Evolutionary conservation across 2,888 invertebrate species (phyloP).

Genomic region (Serripes groenlandicus): DNA sequence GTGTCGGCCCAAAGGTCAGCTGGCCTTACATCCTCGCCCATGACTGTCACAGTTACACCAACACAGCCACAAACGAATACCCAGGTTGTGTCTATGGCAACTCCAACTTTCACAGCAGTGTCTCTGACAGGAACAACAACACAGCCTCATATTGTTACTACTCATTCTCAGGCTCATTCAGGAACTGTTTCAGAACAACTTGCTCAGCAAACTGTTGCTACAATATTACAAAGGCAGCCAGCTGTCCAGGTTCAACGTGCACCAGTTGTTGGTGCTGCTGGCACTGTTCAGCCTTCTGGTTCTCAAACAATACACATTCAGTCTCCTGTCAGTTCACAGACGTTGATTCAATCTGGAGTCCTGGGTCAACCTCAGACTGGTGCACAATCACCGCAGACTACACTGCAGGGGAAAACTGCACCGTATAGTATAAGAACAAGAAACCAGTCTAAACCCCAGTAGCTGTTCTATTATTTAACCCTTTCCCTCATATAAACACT

Average conservation of each 20-base stretch:
- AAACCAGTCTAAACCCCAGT: conserved; percentile 79
- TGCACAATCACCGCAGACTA: conserved; percentile 41
- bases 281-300: conserved; percentile 58
- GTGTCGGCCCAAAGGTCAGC: conserved; percentile 57
- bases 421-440: conserved; percentile 83
- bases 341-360: conserved; percentile 31
- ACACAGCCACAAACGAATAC: conserved; percentile 38
- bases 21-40: conserved; percentile 26
- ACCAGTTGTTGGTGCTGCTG: background rate
- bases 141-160: conserved; percentile 35
- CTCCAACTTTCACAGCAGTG: conserved; percentile 33
- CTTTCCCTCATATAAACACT: background rate
- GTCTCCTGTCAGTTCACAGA: conserved; percentile 53
- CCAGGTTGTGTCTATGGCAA: conserved; percentile 1
- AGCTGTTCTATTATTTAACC: background rate
- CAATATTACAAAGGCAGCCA: conserved; percentile 54
- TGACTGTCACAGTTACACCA: conserved; percentile 65
- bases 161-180: conserved; percentile 42
- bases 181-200: conserved; percentile 48
- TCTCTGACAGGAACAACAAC: conserved; percentile 54
- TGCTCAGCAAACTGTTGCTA: conserved; percentile 58
- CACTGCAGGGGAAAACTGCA: conserved; percentile 66
- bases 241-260: conserved; percentile 50
- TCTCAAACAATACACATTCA: conserved; percentile 68
- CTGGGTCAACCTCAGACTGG: conserved; percentile 54